Evolutionary conservation across 2,888 invertebrate genomes (phyloP), one percentile per base, ranked within the genome.

Genomic region (Reticulitermes lucifugus): DNA sequence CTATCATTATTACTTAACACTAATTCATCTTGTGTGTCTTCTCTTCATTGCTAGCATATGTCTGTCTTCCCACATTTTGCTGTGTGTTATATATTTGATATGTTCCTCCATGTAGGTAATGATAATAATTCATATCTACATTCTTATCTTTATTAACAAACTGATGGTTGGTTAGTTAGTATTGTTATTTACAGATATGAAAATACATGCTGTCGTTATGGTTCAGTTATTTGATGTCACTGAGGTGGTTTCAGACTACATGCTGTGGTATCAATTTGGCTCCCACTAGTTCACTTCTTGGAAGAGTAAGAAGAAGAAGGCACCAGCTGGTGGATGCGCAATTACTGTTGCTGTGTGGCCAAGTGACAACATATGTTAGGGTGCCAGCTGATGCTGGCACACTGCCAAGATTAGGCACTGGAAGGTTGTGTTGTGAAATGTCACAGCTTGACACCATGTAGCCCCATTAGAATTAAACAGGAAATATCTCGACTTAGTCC

Each of bases 291-390:
- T 73, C 41, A 73, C 41, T 29, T 77, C 77, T 46, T 41, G 77
- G 77, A 46, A n/a, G 43, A 46, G 35, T 2, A 35, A 35, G 35
- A 35, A 21, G 51, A 46, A 46, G 65, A n/a, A 25, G n/a, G 9
- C 65, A 10, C 65, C 65, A 25, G 46, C 22, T 77, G 73, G n/a
- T 77, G 77, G 51, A 51, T 70, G 81, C 81, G 81, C 70, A 81
- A 46, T 70, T 70, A 81, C 43, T 70, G 43, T 81, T 81, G 81
- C 81, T 41, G n/a, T 60, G 25, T n/a, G 35, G 81, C 81, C 81
- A 81, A 65, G 81, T 70, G 60, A n/a, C 10, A 73, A 21, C 73
- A 41, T 21, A 73, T 73, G 73, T 41, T 41, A 18, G 22, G 25
- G 77, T 77, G 77, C 77, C 77, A 77, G 77, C 77, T 77, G 77